Evolutionary conservation across 2,888 invertebrate species (phyloP).

Genomic region (Lasioglossum morio): DNA sequence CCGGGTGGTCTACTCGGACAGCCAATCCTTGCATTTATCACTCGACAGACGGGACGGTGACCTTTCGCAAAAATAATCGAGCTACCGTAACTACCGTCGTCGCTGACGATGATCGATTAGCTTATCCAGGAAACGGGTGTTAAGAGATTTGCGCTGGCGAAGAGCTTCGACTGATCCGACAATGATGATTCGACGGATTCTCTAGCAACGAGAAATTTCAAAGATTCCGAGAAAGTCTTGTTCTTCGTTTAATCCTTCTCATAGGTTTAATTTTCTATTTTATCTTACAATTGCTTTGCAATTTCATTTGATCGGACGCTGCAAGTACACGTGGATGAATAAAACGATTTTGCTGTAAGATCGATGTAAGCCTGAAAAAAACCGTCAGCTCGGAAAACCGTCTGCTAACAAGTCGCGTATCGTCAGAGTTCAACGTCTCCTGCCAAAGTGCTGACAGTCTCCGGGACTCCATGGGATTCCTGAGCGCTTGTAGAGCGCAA

Average conservation of each 20-base stretch:
- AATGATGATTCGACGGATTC: background rate
- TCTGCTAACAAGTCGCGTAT: background rate
- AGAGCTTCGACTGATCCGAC: background rate
- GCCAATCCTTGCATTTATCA: background rate
- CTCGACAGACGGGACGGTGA: background rate
- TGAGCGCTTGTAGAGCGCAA: background rate
- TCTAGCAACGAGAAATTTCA: background rate
- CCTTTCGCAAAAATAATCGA: background rate
- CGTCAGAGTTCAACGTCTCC: background rate
- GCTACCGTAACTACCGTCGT: background rate
- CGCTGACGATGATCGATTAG: background rate
- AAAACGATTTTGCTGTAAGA: background rate
- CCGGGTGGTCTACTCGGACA: conserved; percentile 15
- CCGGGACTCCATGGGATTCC: background rate
- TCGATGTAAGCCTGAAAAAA: background rate
- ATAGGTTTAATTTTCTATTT: no score
- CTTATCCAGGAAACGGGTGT: background rate
- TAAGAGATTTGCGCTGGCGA: background rate
- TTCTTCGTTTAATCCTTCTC: no score
- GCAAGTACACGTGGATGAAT: no score
- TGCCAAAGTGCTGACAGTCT: background rate
- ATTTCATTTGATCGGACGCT: no score
- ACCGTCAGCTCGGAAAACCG: background rate
- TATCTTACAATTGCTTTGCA: no score
- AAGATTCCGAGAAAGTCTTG: background rate